Evolutionary conservation across 2,113 vertebrate genomes (phyloP), one percentile per base, ranked within the genome.

Genomic region (Chrysochloris asiatica): DNA sequence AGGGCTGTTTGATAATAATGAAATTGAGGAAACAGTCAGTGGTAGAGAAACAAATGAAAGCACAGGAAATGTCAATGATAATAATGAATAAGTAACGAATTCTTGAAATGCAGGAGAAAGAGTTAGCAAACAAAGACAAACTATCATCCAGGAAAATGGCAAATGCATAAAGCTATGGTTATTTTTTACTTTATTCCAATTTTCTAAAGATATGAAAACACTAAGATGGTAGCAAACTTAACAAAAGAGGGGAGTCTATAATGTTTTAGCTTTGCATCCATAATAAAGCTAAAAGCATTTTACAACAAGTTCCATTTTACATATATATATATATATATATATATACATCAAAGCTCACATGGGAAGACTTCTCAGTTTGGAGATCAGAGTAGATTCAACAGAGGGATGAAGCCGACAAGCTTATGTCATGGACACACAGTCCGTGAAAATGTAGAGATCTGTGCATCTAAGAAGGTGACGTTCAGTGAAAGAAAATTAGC

Each of bases 1-100:
- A 97, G 96, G 93, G 94, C 90, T 96, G 93, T 97, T 98, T 98
- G 97, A 97, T 98, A 97, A 97, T 97, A 98, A 97, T 95, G 97
- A 97, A 97, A 97, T 83, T 95, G 97, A 96, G 83, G 94, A 97
- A 97, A 96, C 91, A 96, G 97, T 94, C 94, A 97, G 95, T 1
- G 2, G 88, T 95, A 96, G 83, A 95, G 97, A 96, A 97, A 97
- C 95, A 98, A 97, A 97, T 97, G 95, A 97, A 97, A 97, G 95
- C 91, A 94, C 92, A 95, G 95, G 95, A 98, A 98, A 97, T 96
- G 96, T 96, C 97, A 96, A 75, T 92, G 89, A 93, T 97, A 96
- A 97, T 47, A 96, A 90, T 89, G 92, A 97, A 94, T 95, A 95
- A 89, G 91, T 96, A 95, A 96, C 92, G 80, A 95, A 97, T 95